Base-by-base conservation (phyloP, 2,113 vertebrate genomes). In the Dinomys branickii region DNA sequence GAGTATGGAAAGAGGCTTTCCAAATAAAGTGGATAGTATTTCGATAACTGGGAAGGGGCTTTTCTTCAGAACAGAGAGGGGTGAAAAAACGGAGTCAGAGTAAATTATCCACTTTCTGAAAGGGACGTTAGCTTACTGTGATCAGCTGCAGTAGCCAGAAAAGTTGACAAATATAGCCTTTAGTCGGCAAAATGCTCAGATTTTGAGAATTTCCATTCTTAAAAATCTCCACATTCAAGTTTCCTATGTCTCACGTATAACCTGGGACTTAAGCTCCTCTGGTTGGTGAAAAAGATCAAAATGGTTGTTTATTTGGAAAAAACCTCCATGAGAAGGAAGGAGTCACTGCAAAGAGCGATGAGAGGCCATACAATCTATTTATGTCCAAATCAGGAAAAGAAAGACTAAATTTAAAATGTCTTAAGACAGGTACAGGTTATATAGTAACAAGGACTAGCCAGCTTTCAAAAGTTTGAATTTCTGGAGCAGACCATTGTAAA, bases 1-100 rank as follows among this genome's bases (percentile, higher is more conserved):
- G 44, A 3, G 38, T 54, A n/a, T 5, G 78, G 86, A 81, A 91
- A 88, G 35, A 11, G 30, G 5, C 9, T 94, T 95, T 95, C 82
- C 84, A 85, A 94, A 65, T 88, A 88, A 93, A 94, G 50, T 75
- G 47, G 22, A 24, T 87, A 88, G 89, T 82, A 56, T 16, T 28
- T 24, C 86, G 35, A 54, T 78, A 75, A 65, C 35, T 82, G 58
- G 80, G 52, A 85, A 84, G 33, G 10, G 26, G 50, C 17, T 71
- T 59, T 91, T 95, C 61, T 93, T 96, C 24, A 85, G 41, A 65
- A 33, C 12, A 56, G 52, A 28, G 20, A 82, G n/a, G 10, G 13
- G 54, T 85, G 17, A 75, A 81, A 58, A 65, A 59, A 38, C 16
- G 38, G 50, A 7, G 19, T 61, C 47, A 83, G 16, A 88, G 38